Base-by-base conservation (phyloP, 2,888 invertebrate species). In the Drosophila mayaguana region DNA sequence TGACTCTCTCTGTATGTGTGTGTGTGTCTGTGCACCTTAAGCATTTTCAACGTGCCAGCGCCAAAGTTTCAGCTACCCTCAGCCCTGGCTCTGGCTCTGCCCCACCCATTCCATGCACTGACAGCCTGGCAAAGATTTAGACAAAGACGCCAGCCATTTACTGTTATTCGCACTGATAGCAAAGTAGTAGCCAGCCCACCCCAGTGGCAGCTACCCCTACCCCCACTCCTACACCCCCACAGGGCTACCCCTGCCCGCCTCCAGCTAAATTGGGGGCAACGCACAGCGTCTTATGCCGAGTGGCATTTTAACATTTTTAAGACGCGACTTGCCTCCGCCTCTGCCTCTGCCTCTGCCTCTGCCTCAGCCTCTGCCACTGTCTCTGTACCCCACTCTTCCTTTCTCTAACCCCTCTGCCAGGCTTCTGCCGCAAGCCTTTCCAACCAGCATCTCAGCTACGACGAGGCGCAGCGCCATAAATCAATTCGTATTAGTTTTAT, bases 401-500 rank as follows among this genome's bases (percentile, higher is more conserved):
- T 38, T 25, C 6, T 16, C 36, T 5, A 2, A 12, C 48, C 38
- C 11, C 28, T 12, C 14, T 38, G 14, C 9, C 14, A 22, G 16
- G n/a, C 53, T 32, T 46, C 40, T 28, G 62, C 67, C 69, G 57
- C 89, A 88, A 88, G 89, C 88, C 89, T 88, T 86, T 86, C 77
- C 54, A 54, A 72, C 73, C 69, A 66, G 66, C 18, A 64, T 38
- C 71, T 73, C 50, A 34, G 62, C 55, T 69, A 62, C 45, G 66
- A 63, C 74, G 63, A 61, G 65, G 42, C 63, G 43, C 68, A 70
- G 69, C 70, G 74, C 88, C 92, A 92, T 91, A 91, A 91, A 91
- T 91, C 91, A 91, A 91, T 92, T 91, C 91, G 91, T 91, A 91
- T 91, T 91, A 91, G 91, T 92, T 92, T 92, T 91, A 91, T 91